These are phyloP conservation scores for Smutsia temminckii DNA, from an alignment of 2,797 vertebrate species.

Conservation along the genomic window DNA sequence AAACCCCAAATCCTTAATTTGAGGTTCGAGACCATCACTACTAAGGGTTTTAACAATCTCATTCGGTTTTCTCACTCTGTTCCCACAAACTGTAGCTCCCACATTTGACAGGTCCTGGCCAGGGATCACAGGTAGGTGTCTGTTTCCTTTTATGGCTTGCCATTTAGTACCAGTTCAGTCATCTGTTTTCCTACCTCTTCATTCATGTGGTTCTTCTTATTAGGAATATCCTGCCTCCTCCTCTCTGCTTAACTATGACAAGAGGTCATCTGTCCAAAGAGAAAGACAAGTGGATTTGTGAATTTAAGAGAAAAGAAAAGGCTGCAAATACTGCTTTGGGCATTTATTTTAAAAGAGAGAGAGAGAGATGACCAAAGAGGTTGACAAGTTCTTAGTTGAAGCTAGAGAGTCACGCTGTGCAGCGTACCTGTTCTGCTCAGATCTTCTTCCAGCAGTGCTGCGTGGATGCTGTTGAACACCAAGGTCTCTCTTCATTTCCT, in stretches of 20 bases:
- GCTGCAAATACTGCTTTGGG: not conserved
- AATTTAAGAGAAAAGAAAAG: slow-evolving; percentile 6
- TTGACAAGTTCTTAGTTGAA: not conserved
- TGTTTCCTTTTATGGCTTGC: not conserved
- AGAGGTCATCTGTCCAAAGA: not conserved
- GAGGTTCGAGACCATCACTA: not conserved
- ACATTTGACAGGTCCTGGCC: not conserved
- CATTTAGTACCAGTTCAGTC: not conserved
- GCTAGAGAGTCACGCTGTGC: not conserved
- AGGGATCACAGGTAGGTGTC: not conserved
- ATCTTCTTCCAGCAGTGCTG: not conserved
- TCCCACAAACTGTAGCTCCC: not conserved
- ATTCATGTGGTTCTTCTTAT: not conserved
- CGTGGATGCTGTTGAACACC: no score
- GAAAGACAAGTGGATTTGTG: not conserved
- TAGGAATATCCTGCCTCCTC: not conserved
- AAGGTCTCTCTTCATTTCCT: not conserved
- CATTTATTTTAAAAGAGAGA: slow-evolving; percentile 16
- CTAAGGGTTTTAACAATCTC: not conserved
- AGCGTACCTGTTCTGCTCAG: not conserved
- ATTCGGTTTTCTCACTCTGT: not conserved
- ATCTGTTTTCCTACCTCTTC: not conserved
- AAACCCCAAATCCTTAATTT: slow-evolving; percentile 6
- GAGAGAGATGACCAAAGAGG: not conserved
- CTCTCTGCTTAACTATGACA: not conserved